These are phyloP conservation scores for Vidua chalybeata DNA, from an alignment of 2,113 vertebrate species.

Conservation along the genomic window DNA sequence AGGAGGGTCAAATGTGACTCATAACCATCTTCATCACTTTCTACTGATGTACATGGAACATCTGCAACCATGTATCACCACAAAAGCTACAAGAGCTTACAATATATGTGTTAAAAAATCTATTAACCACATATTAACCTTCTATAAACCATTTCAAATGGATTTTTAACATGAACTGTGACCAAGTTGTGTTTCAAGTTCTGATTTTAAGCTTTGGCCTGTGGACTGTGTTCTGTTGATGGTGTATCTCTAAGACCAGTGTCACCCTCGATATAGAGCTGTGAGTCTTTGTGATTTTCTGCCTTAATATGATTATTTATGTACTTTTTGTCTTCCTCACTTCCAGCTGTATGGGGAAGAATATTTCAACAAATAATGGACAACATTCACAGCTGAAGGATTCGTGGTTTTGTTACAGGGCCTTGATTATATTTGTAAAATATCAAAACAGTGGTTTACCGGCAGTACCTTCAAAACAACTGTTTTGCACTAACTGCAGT, in stretches of 20 bases:
- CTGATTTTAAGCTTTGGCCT: not conserved
- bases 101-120: not conserved
- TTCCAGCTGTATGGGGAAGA: not conserved
- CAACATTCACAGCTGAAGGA: not conserved
- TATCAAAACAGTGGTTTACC: not conserved
- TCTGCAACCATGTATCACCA: not conserved
- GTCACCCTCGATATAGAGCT: not conserved
- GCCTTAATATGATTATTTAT: not conserved
- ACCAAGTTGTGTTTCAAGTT: not conserved
- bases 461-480: not conserved
- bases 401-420: not conserved
- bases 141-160: not conserved
- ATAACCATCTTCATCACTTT: not conserved
- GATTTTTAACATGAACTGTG: not conserved
- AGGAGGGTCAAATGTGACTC: not conserved
- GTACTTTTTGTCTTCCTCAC: not conserved
- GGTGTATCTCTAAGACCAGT: not conserved
- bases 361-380: not conserved
- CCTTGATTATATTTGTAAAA: constrained; percentile 1
- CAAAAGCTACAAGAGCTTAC: not conserved
- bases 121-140: not conserved
- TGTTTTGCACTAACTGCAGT: not conserved
- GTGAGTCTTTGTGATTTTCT: not conserved
- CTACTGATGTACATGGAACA: not conserved
- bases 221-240: not conserved